phyloP scores from a whole-genome alignment of 2,888 invertebrate species.

The Didymodactylos carnosus region DNA sequence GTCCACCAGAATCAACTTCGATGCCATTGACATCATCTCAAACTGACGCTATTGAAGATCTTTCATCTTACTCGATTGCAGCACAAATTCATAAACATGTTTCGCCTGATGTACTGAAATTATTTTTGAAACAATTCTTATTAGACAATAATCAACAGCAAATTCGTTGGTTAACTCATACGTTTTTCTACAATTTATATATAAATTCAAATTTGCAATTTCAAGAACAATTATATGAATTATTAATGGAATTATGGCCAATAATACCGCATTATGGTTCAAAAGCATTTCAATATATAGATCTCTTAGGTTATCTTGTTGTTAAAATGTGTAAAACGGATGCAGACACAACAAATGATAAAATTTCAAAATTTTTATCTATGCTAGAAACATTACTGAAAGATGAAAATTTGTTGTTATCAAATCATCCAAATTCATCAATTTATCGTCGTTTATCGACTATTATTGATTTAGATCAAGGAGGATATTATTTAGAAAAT shows the following conservation, averaged over 20 bases:
- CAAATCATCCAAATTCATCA: neutral
- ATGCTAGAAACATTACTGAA: neutral
- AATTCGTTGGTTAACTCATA: slow-evolving; percentile 85
- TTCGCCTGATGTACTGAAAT: slow-evolving; percentile 42
- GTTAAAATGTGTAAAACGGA: slow-evolving; percentile 50
- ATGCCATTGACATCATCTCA: too few species aligned
- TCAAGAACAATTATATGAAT: slow-evolving; percentile 56
- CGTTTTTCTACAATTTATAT: slow-evolving; percentile 29
- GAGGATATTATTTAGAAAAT: slow-evolving; percentile 83
- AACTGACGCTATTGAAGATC: neutral
- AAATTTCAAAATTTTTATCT: too few species aligned
- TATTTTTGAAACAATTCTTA: slow-evolving; percentile 69
- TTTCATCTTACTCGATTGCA: slow-evolving; percentile 36
- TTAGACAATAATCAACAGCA: slow-evolving; percentile 76
- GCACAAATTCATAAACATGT: slow-evolving; percentile 51
- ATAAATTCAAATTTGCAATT: slow-evolving; percentile 56
- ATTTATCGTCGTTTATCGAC: neutral
- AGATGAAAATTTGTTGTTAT: neutral
- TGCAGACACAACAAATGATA: neutral
- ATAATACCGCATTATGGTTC: slow-evolving; percentile 63
- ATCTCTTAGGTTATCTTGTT: slow-evolving; percentile 78
- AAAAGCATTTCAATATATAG: slow-evolving; percentile 86
- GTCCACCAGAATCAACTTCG: neutral
- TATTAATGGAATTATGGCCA: slow-evolving; percentile 79
- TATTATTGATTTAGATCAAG: slow-evolving; percentile 60